A percentile compares a stretch with the other conserved stretches of the same genome.
Conservation (phyloP, 2,113 vertebrate species). For the Morone saxatilis region DNA sequence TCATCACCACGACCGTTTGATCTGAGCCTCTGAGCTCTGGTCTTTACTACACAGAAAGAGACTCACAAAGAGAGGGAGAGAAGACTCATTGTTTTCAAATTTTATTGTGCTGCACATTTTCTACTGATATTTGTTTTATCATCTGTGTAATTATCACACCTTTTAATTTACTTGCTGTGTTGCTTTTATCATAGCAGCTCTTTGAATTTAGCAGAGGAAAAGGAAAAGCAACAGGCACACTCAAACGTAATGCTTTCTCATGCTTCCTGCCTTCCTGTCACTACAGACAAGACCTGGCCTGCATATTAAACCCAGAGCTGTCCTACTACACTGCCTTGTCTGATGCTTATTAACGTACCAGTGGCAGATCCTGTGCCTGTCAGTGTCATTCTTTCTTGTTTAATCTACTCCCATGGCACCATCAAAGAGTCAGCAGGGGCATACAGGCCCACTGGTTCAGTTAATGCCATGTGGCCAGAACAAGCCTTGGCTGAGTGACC, state of each 20-base stretch:
- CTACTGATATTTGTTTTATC: constrained; percentile 44
- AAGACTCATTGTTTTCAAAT: constrained; percentile 40
- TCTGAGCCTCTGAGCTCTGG: constrained; percentile 57
- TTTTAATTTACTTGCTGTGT: constrained; percentile 36
- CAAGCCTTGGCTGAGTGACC: neutral
- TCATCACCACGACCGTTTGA: constrained; percentile 73
- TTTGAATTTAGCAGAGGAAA: constrained; percentile 42
- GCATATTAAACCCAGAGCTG: constrained; percentile 54
- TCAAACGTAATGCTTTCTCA: constrained; percentile 39
- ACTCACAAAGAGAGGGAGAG: neutral
- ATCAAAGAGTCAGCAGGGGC: constrained; percentile 35
- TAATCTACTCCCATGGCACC: constrained; percentile 32
- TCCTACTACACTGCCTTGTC: constrained; percentile 35
- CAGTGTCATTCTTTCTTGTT: constrained; percentile 49
- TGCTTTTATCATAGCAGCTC: constrained; percentile 44
- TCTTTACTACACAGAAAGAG: constrained; percentile 37
- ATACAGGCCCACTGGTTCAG: neutral
- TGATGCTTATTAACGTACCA: constrained; percentile 54
- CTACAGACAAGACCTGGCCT: constrained; percentile 50
- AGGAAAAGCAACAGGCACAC: neutral
- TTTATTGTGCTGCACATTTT: constrained; percentile 14
- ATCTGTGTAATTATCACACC: constrained; percentile 32
- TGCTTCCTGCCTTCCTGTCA: constrained; percentile 40
- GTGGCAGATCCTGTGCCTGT: constrained; percentile 36
- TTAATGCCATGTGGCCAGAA: constrained; percentile 26